A percentile compares a stretch with the other conserved stretches of the same genome.
Evolutionary conservation across 2,888 invertebrate genomes (phyloP).

Genomic region (Autographa pulchrina): DNA sequence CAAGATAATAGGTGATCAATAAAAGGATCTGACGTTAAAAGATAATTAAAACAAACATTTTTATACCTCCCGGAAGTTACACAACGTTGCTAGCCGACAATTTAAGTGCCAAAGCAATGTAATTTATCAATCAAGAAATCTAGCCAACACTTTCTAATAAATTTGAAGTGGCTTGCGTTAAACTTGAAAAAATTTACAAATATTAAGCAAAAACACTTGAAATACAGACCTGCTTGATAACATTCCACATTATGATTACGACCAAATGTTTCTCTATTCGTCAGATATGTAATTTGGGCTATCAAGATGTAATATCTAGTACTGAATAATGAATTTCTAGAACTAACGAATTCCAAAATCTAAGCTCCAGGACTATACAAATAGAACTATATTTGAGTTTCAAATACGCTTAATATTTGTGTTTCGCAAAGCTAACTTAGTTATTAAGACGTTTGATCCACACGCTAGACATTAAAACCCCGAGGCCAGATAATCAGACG

Average conservation of each 20-base stretch:
- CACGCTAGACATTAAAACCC: not conserved
- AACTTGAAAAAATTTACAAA: not conserved
- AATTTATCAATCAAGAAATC: not conserved
- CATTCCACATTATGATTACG: conserved; percentile 17
- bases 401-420: not conserved
- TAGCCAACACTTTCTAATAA: conserved; percentile 6
- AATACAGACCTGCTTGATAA: conserved; percentile 11
- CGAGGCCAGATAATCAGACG: not conserved
- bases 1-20: conserved; percentile 1
- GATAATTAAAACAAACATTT: conserved; percentile 2
- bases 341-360: not conserved
- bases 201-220: conserved; percentile 29
- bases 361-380: not conserved
- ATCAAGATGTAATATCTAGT: not conserved
- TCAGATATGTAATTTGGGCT: not conserved
- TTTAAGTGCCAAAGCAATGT: conserved; percentile 23
- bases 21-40: not conserved
- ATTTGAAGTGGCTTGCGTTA: conserved; percentile 22
- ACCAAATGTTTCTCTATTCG: not conserved
- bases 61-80: not conserved
- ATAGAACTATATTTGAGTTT: not conserved
- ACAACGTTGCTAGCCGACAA: conserved; percentile 5
- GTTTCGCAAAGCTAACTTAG: not conserved
- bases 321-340: not conserved
- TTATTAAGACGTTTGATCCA: not conserved